Evolutionary conservation across 2,888 invertebrate species (phyloP), one percentile per base, ranked within the genome.

Genomic region (Epicampocera succincta): DNA sequence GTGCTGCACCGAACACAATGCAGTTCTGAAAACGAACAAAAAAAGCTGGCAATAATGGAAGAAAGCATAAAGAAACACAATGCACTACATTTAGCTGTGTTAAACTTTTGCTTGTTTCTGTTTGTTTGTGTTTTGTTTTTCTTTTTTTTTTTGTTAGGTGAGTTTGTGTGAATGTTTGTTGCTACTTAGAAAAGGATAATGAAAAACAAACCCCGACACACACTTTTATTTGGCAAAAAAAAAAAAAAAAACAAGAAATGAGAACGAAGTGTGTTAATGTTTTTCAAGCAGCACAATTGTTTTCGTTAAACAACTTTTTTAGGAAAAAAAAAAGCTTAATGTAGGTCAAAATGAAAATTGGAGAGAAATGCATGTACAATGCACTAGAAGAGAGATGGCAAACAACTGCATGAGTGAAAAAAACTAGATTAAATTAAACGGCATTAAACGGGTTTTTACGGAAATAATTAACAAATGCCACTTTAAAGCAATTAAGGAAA

Each of bases 71-170:
- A 58, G 17, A 19, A 17, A 11, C 15, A 42, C 52, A 56, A 19
- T 33, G 50, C 61, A 29, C 25, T 25, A 40, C 29, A 65, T 40
- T 74, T 21, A 52, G 60, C 60, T 33, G 29, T 50, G 40, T 48
- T 75, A 52, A 56, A 74, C 42, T 73, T 76, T 68, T 54, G 61
- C 75, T 68, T 68, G 68, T 60, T 61, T 68, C 33, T 66, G 19
- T 65, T 38, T 48, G 12, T 48, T 9, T 46, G 56, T 21, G 33
- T 25, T 29, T n/a, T n/a, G n/a, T n/a, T n/a, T n/a, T 25, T 40
- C n/a, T 42, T 66, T 29, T 29, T 29, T 29, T 29, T 29, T 33
- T 33, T 33, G 33, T 33, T 33, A 33, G 33, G 5, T 33, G 8
- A 33, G 12, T 44, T 11, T 13, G 19, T n/a, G 4, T 44, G 21